These are phyloP conservation scores for Coelogynopora nodosa DNA, from an alignment of 2,888 invertebrate species.

Conservation along the genomic window DNA sequence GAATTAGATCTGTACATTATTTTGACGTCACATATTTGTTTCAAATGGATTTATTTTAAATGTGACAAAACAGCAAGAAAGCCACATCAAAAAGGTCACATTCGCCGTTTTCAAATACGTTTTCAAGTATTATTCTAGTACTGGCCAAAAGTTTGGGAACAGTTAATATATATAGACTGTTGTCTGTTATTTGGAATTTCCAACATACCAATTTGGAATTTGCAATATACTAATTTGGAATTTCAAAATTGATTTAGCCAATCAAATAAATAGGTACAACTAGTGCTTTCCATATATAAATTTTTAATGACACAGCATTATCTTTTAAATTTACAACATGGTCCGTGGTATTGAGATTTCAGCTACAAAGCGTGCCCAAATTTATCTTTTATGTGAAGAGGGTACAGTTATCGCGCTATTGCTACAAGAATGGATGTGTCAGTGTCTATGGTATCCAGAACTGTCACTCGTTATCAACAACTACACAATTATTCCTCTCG, in stretches of 20 bases:
- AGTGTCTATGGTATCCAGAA: neutral
- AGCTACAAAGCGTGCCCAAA: neutral
- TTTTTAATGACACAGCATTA: neutral
- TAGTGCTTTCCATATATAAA: neutral
- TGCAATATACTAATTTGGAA: too few relatives aligned
- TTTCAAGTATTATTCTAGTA: too few relatives aligned
- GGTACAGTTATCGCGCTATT: neutral
- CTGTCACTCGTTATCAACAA: neutral
- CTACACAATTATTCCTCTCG: neutral
- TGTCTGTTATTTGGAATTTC: too few relatives aligned
- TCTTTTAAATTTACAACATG: neutral
- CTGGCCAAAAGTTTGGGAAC: too few relatives aligned
- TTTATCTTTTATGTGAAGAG: neutral
- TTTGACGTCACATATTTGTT: too few relatives aligned
- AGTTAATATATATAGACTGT: too few relatives aligned
- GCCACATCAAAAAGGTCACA: too few relatives aligned
- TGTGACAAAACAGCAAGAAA: too few relatives aligned
- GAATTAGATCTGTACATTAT: too few relatives aligned
- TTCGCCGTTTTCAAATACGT: too few relatives aligned
- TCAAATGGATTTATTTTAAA: too few relatives aligned
- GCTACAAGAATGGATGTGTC: neutral
- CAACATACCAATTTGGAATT: too few relatives aligned
- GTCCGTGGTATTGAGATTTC: neutral
- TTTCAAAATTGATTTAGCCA: neutral
- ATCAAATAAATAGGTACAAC: neutral